Evolutionary conservation across 23 tunicate genomes (phyloP), one percentile per base, ranked within the genome.

Genomic region (Styela clava): DNA sequence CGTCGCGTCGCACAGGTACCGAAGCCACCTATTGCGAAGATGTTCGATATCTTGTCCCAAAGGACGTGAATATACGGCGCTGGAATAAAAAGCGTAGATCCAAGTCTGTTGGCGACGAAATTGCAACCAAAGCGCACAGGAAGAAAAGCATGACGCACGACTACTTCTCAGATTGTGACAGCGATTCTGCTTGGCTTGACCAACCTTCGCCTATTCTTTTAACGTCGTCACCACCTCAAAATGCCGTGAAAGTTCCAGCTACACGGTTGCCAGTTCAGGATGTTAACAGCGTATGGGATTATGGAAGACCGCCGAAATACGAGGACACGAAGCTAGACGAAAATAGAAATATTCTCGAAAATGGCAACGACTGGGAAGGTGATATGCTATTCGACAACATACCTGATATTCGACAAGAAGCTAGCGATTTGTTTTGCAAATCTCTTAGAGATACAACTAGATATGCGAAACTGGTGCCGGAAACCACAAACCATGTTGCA

Each of bases 211-310:
- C 71, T 1, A 67, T 67, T 18, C 71, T 67, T 27, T 24, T 67
- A 24, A 67, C 71, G 31, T 67, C 71, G 16, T 67, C 71, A 29
- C 71, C 71, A 0, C 71, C 71, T 67, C 22, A 22, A 67, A 67
- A 29, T 29, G 71, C 71, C 0, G 71, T 67, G 71, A 67, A 67
- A 67, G 71, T 67, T 67, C 71, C 71, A 25, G 71, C 71, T 25
- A 67, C 71, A 27, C 19, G 71, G 22, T 25, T 29, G 2, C 30
- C 31, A 18, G 71, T 24, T 1, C 0, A 22, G 24, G 31, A 27
- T 25, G 24, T 27, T 27, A 67, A 67, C 18, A 27, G 18, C 31
- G 30, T 18, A 18, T 25, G 31, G 71, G 2, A 67, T 19, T 27
- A 24, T 22, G 24, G 31, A 22, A 24, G 21, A 18, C 71, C 16